Base-by-base conservation (phyloP, 2,797 vertebrate species). In the Holocentrus rufus region DNA sequence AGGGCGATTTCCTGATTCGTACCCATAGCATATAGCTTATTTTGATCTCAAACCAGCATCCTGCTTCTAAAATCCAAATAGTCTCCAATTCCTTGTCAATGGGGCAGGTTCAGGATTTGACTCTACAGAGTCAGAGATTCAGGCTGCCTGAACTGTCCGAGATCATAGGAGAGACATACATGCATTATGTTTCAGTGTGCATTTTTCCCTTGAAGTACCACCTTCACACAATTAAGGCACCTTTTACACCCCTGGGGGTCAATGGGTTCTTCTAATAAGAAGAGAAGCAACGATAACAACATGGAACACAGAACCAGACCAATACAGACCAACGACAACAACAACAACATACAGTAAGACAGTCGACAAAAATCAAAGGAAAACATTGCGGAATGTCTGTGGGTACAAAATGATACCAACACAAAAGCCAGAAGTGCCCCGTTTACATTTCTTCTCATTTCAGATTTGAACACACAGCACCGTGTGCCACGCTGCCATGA, bases 231-330 rank as follows among this genome's bases (percentile, higher is more conserved):
- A 94, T 92, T 90, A 94, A 93, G 93, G 93, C 94, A 93, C 88
- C 92, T 92, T 92, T 91, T 90, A 92, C 93, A 92, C 86, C 92
- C 89, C 85, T 81, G 70, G 67, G 91, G 94, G 94, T 93, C 87
- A 91, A 93, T 82, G 85, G 81, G 88, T 93, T 93, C 93, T 94
- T 95, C 93, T 92, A 94, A 93, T 93, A 93, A 95, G 92, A 93
- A 94, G 85, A 94, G 92, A 94, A 90, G 79, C 87, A 85, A 90
- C 82, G 79, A 86, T 82, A 89, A 90, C 84, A 85, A 90, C 66
- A 87, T 73, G 77, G 74, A 91, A 86, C 85, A 90, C 69, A 77
- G 70, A 91, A 82, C 80, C 14, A 50, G 76, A 90, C 80, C 20
- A 59, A 80, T 82, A 68, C 72, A 54, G 42, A 75, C 46, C 61